Base-by-base conservation (phyloP, 2,113 vertebrate species). In the Corythornis vintsioides region DNA sequence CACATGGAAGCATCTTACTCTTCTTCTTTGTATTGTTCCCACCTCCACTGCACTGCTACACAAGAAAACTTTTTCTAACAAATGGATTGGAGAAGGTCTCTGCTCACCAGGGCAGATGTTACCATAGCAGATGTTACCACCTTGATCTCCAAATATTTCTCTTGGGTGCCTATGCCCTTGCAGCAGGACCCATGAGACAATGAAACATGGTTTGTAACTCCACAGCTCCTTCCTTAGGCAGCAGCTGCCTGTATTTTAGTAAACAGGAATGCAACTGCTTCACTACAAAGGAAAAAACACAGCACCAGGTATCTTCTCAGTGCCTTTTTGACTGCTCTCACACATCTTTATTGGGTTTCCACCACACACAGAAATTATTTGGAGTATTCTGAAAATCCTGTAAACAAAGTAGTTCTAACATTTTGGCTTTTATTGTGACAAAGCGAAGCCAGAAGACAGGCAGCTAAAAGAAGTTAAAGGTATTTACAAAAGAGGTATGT, bases 401-500 rank as follows among this genome's bases (percentile, higher is more conserved):
- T 93, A 87, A 90, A 87, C 55, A 76, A 92, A 59, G 15, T 16
- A 40, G 55, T 52, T 73, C 19, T 53, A 73, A 73, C 47, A 76
- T 35, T 84, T 55, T 83, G 67, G 63, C 33, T 85, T 84, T 72
- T 75, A 42, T 31, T 90, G 66, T 94, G 66, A 87, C 67, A 69
- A 89, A 91, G 75, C 35, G 81, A 92, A 61, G 52, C n/a, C 29
- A 22, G 40, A 81, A 89, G 60, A 83, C 64, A 83, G 60, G 56
- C 60, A 91, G 82, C 60, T 86, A 89, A 85, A 93, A 80, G 52
- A 92, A 91, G 92, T 86, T 89, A 89, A 89, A 94, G 75, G 75
- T 92, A 91, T 81, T 93, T 93, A 4, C 48, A 33, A 33, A 74
- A 88, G 78, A 74, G 35, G 64, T 88, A 88, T 57, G 75, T 35